Base-by-base conservation (phyloP, 1,140 invertebrate genomes). In the Zaprionus capensis region DNA sequence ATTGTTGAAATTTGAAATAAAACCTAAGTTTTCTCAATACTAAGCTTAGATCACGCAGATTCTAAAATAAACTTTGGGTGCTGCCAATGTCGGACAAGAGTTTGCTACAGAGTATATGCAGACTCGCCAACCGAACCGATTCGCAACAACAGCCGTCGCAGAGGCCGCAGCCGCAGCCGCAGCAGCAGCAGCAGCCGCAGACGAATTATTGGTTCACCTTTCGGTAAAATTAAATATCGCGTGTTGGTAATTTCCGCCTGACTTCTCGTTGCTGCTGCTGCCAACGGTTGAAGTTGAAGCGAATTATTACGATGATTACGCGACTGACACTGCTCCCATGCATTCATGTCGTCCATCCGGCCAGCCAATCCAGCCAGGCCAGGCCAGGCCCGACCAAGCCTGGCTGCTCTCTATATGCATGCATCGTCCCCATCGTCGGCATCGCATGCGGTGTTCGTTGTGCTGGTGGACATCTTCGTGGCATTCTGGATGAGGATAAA, bases 231-330 rank as follows among this genome's bases (percentile, higher is more conserved):
- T 88, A 88, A 88, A 88, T 88, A 88, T 88, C 81, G 84, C 84
- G 84, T 88, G 84, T 88, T 85, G 84, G 81, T 88, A 88, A 88
- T 88, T 88, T 88, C 85, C 84, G 85, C 84, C 81, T 85, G 85
- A 78, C 81, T 88, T 88, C 85, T 88, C 81, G 82, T 88, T 76
- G 69, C 62, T 88, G 83, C 77, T 83, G 81, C 77, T 88, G 84
- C 81, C 83, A 87, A 80, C 83, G 77, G 81, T 77, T 90, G 84
- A 90, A 87, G 83, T 87, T 87, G 84, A 90, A 69, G 82, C 84
- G 85, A 88, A 88, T 88, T 88, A 88, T 88, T 85, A 88, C 85
- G 81, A 88, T 88, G 84, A 88, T 88, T 88, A 84, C 81, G 84
- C 85, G 84, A 81, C 84, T 88, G 84, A 88, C 84, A 88, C 75